phyloP scores from a whole-genome alignment of 1,140 invertebrate genomes.

The fruit fly (Drosophila melanogaster) region Release_6_plus_ISO1_MT NT_037436.4:27968001-27968500 shows the following conservation, averaged over 20 bases:
- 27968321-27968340: slow-evolving; percentile 96
- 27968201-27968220: slow-evolving; percentile 95
- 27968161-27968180: slow-evolving; percentile 92
- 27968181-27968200: slow-evolving; percentile 96
- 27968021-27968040: slow-evolving; percentile 92
- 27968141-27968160: slow-evolving; percentile 94
- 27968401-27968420: slow-evolving; percentile 98
- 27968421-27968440: slow-evolving; percentile 99
- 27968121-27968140: slow-evolving; percentile 96
- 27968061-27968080: slow-evolving; percentile 91
- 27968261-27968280: slow-evolving; percentile 94
- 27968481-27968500: slow-evolving; percentile 97
- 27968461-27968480: slow-evolving; percentile 94
- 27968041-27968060: slow-evolving; percentile 89
- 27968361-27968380: slow-evolving; percentile 98
- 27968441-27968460: slow-evolving; percentile 95
- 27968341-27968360: slow-evolving; percentile 94
- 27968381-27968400: slow-evolving; percentile 96
- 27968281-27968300: slow-evolving; percentile 97
- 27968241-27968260: slow-evolving; percentile 95
- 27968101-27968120: slow-evolving; percentile 92
- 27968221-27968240: slow-evolving; percentile 94
- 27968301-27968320: slow-evolving; percentile 99
- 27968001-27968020: slow-evolving; percentile 93
- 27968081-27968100: slow-evolving; percentile 94